Percentiles rank a stretch among this genome's conserved stretches.
Evolutionary conservation across 2,113 vertebrate genomes (phyloP).

Genomic region (Chrysemys picta): DNA sequence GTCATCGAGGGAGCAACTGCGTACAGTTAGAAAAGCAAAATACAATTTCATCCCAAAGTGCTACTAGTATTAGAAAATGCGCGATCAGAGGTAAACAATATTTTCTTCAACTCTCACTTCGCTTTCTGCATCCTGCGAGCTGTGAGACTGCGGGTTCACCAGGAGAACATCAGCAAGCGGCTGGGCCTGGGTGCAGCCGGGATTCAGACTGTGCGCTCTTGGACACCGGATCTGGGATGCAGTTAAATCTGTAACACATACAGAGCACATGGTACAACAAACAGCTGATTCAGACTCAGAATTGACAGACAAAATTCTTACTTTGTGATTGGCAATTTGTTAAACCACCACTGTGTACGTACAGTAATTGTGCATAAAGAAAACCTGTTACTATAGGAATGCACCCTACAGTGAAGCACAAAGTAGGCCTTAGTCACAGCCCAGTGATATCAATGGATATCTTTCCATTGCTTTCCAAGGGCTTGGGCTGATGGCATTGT

Average conservation of each 20-base stretch:
- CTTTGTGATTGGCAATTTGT: background rate
- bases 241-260: slow-evolving; percentile 79
- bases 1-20: slow-evolving; percentile 35
- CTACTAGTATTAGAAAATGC: slow-evolving; percentile 17
- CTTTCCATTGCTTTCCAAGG: background rate
- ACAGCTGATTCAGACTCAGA: background rate
- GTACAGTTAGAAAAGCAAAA: slow-evolving; percentile 44
- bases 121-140: slow-evolving; percentile 76
- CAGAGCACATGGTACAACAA: slow-evolving; percentile 27
- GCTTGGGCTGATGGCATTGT: background rate
- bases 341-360: background rate
- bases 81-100: slow-evolving; percentile 92
- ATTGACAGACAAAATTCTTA: background rate
- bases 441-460: background rate
- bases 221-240: slow-evolving; percentile 40
- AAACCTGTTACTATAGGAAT: background rate
- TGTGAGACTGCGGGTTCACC: slow-evolving; percentile 64
- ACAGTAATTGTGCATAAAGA: background rate
- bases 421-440: background rate
- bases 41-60: slow-evolving; percentile 49
- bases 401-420: background rate
- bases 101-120: slow-evolving; percentile 85
- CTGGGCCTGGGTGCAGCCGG: slow-evolving; percentile 21
- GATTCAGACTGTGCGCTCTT: slow-evolving; percentile 29
- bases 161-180: slow-evolving; percentile 51